These are phyloP conservation scores for Lepus oiostolus DNA, from an alignment of 2,797 vertebrate species.

Conservation along the genomic window DNA sequence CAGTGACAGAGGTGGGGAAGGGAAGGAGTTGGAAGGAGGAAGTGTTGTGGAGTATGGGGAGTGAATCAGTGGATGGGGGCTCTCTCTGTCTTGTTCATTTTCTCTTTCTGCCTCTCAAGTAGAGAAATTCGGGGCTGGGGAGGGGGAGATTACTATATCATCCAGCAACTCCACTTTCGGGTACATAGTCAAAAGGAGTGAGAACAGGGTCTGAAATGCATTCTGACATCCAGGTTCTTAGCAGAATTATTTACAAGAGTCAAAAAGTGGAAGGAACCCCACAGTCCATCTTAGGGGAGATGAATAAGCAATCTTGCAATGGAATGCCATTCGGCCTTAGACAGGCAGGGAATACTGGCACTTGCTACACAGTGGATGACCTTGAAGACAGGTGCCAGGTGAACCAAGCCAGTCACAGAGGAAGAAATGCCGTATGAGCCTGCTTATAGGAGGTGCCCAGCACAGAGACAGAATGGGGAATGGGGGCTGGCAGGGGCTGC, in stretches of 20 bases:
- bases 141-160: not conserved
- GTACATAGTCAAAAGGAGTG: not conserved
- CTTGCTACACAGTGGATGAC: not conserved
- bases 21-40: too few relatives aligned
- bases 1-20: too few relatives aligned
- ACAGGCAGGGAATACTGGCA: not conserved
- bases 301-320: accelerated
- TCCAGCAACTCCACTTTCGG: not conserved
- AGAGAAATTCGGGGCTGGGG: too few relatives aligned
- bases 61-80: too few relatives aligned
- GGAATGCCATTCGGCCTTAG: not conserved
- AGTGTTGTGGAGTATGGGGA: too few relatives aligned
- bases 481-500: not conserved
- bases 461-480: not conserved
- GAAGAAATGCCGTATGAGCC: not conserved
- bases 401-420: not conserved
- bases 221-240: not conserved
- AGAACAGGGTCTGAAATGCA: not conserved
- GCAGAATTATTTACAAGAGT: not conserved
- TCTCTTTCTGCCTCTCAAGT: too few relatives aligned
- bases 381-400: not conserved
- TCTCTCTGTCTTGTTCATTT: too few relatives aligned
- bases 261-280: not conserved
- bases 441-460: not conserved
- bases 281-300: not conserved